Percentiles rank a stretch among this genome's conserved stretches.
These are phyloP conservation scores for Oedothorax gibbosus DNA, from an alignment of 1,140 invertebrate species.

Conservation along the genomic window DNA sequence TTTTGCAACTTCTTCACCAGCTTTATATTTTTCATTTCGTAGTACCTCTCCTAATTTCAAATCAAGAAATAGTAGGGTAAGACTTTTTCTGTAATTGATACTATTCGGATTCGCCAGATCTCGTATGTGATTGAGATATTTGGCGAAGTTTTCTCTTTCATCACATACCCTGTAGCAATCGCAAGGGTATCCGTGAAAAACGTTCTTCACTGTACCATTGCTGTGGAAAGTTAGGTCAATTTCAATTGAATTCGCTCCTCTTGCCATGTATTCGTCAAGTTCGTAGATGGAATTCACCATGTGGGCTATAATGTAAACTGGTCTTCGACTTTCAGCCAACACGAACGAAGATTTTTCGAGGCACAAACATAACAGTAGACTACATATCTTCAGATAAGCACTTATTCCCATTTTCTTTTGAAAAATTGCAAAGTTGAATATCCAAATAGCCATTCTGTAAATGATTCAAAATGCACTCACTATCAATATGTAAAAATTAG, in stretches of 20 bases:
- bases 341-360: neutral
- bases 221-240: slow-evolving; percentile 63
- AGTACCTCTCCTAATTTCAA: slow-evolving; percentile 61
- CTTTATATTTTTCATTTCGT: slow-evolving; percentile 57
- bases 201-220: slow-evolving; percentile 60
- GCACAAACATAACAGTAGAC: slow-evolving; percentile 6
- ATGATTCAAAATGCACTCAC: neutral
- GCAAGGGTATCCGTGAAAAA: slow-evolving; percentile 64
- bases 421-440: slow-evolving; percentile 2
- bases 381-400: neutral
- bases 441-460: slow-evolving; percentile 1
- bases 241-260: slow-evolving; percentile 65
- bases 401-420: too few relatives aligned
- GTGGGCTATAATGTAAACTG: slow-evolving; percentile 64
- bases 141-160: slow-evolving; percentile 62
- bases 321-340: slow-evolving; percentile 46
- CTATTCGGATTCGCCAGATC: slow-evolving; percentile 57
- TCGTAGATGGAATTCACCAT: slow-evolving; percentile 65
- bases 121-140: slow-evolving; percentile 62
- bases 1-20: slow-evolving; percentile 63
- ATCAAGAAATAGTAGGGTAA: slow-evolving; percentile 56
- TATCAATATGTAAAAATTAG: neutral
- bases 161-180: slow-evolving; percentile 63
- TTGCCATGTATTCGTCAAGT: slow-evolving; percentile 61
- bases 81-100: slow-evolving; percentile 33